Percentiles rank a stretch among this genome's conserved stretches.
Evolutionary conservation across 2,888 invertebrate genomes (phyloP).

Genomic region (Platycnemis pennipes): DNA sequence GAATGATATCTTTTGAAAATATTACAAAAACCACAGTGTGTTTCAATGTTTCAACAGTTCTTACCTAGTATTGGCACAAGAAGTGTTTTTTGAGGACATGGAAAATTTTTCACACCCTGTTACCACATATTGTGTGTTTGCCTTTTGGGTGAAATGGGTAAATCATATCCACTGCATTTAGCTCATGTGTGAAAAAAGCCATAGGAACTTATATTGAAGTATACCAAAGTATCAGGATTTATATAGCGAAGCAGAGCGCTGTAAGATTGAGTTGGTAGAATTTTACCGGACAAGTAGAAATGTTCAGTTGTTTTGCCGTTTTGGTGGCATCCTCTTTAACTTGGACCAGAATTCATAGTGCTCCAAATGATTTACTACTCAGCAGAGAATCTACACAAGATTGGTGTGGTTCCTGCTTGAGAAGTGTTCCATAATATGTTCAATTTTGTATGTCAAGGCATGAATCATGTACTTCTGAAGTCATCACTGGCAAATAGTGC

Average conservation of each 20-base stretch:
- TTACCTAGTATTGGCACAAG: conserved; percentile 65
- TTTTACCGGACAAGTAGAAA: conserved; percentile 60
- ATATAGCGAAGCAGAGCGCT: conserved; percentile 57
- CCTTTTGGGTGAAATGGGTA: conserved; percentile 67
- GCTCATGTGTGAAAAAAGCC: conserved; percentile 67
- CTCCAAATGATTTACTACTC: conserved; percentile 29
- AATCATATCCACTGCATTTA: conserved; percentile 67
- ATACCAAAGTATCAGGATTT: conserved; percentile 65
- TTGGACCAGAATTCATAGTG: conserved; percentile 64
- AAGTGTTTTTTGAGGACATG: conserved; percentile 48
- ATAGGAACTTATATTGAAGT: conserved; percentile 66
- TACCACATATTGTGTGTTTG: conserved; percentile 60
- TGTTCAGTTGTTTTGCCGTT: conserved; percentile 43
- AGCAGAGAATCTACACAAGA: not conserved
- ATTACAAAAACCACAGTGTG: conserved; percentile 68
- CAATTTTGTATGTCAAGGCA: conserved; percentile 57
- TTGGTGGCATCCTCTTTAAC: conserved; percentile 58
- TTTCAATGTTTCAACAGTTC: conserved; percentile 64
- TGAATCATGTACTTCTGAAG: conserved; percentile 58
- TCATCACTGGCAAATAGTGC: conserved; percentile 51
- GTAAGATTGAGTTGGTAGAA: conserved; percentile 61
- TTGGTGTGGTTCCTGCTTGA: conserved; percentile 23
- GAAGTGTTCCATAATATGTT: conserved; percentile 60
- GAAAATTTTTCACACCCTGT: conserved; percentile 63
- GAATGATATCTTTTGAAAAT: conserved; percentile 65